Evolutionary conservation across 2,888 invertebrate genomes (phyloP), one percentile per base, ranked within the genome.

Genomic region (Hyles lineata): DNA sequence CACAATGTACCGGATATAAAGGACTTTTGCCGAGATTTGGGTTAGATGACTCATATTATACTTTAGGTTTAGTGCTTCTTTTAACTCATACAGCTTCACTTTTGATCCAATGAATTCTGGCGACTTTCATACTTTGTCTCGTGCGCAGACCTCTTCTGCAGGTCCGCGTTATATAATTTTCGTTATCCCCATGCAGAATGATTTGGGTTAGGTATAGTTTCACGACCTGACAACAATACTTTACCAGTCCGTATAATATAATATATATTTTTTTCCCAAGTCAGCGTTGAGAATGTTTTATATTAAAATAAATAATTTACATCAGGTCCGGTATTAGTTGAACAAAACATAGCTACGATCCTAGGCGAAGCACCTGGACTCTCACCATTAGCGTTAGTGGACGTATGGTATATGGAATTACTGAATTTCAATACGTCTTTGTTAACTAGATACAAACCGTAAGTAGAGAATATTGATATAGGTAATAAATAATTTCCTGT

Each of bases 391-490:
- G 85, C 88, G 0, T 78, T 94, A 0, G 91, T 93, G 0, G 94
- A 94, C 74, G 85, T 93, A 0, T 94, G 94, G 94, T 94, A 91
- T 69, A 92, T 92, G 89, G 91, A 93, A 75, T 82, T 94, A 32
- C 78, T 93, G 23, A 90, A 92, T 70, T 78, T 85, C 1, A 92
- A 94, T 73, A 76, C 83, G 0, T 85, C 91, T 1, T 76, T 90
- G 23, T 71, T 92, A 55, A 76, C 81, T 2, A 79, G 82, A 70
- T 93, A 89, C 79, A 78, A 79, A 32, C 82, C 88, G 93, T 93
- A 84, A 88, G 92, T 83, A 11, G 43, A 43, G 4, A 43, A 0
- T 43, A 11, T 59, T 15, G 15, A 23, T 23, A 55, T 23, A 8
- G n/a, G 11, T 21, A 21, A 32, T n/a, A 11, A n/a, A 29, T 29